These are phyloP conservation scores for Callinectes sapidus DNA, from an alignment of 2,888 invertebrate species.

Conservation along the genomic window DNA sequence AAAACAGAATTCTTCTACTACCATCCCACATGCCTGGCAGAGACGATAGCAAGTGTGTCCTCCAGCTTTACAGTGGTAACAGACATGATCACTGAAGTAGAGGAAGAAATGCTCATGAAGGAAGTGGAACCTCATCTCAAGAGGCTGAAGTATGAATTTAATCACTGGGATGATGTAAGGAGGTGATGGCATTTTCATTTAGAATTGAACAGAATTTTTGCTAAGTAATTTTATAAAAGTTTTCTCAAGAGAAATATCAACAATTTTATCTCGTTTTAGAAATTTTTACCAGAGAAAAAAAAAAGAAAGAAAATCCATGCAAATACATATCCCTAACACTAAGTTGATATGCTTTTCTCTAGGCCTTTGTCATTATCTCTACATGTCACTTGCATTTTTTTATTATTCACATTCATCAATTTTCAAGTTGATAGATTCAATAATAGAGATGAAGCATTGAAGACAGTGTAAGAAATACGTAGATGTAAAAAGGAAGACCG, in stretches of 20 bases:
- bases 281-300: too few species aligned
- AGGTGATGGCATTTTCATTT: not conserved
- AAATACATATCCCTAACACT: too few species aligned
- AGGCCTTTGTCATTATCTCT: too few species aligned
- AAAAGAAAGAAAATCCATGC: too few species aligned
- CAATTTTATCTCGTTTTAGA: too few species aligned
- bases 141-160: constrained; percentile 90
- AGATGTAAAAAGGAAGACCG: too few species aligned
- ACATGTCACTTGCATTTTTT: too few species aligned
- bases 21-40: constrained; percentile 7
- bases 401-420: too few species aligned
- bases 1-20: constrained; percentile 32
- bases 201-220: not conserved
- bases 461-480: too few species aligned
- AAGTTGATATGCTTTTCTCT: too few species aligned
- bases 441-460: too few species aligned
- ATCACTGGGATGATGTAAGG: constrained; percentile 98
- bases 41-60: constrained; percentile 45
- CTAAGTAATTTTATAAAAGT: not conserved
- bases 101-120: constrained; percentile 85
- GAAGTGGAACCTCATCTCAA: constrained; percentile 94
- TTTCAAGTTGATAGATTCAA: too few species aligned
- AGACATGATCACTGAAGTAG: constrained; percentile 86
- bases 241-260: not conserved
- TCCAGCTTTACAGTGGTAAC: constrained; percentile 78